Evolutionary conservation across 2,888 invertebrate genomes (phyloP).

Genomic region (Rhaphigaster nebulosa): DNA sequence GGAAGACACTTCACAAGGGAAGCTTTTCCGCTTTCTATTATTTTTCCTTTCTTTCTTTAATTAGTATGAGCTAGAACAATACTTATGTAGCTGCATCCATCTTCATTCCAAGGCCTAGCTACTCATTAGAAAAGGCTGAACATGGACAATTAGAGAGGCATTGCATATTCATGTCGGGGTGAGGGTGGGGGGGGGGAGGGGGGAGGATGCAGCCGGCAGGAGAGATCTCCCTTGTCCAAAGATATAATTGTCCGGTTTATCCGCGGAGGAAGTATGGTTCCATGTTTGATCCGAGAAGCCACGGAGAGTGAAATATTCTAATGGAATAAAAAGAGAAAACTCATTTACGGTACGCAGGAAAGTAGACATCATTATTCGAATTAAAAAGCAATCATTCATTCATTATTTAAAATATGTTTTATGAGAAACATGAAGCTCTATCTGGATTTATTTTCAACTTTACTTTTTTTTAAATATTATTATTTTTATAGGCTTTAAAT

Average conservation of each 20-base stretch:
- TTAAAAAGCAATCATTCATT: too few species aligned
- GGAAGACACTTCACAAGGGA: slow-evolving; percentile 35
- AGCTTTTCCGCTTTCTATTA: slow-evolving; percentile 18
- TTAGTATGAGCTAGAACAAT: slow-evolving; percentile 27
- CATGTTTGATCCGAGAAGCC: not conserved
- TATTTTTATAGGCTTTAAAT: too few species aligned
- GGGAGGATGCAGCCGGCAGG: not conserved
- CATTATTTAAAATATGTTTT: too few species aligned
- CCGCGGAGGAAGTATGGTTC: not conserved
- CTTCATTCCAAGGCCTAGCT: not conserved
- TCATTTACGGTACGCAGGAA: too few species aligned
- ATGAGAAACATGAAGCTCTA: too few species aligned
- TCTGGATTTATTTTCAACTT: too few species aligned
- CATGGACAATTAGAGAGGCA: slow-evolving; percentile 10
- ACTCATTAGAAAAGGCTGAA: not conserved
- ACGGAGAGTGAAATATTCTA: too few species aligned
- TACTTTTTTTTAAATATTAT: too few species aligned
- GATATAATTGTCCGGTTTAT: not conserved
- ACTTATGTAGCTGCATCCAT: slow-evolving; percentile 26
- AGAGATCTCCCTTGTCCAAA: not conserved
- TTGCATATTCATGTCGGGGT: slow-evolving; percentile 24
- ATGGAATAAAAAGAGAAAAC: too few species aligned
- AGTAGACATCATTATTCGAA: too few species aligned
- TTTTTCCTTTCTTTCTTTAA: slow-evolving; percentile 46
- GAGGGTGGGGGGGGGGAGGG: too few species aligned